phyloP scores from a whole-genome alignment of 64 coral and sea anemone species.

The Porites lutea region DNA sequence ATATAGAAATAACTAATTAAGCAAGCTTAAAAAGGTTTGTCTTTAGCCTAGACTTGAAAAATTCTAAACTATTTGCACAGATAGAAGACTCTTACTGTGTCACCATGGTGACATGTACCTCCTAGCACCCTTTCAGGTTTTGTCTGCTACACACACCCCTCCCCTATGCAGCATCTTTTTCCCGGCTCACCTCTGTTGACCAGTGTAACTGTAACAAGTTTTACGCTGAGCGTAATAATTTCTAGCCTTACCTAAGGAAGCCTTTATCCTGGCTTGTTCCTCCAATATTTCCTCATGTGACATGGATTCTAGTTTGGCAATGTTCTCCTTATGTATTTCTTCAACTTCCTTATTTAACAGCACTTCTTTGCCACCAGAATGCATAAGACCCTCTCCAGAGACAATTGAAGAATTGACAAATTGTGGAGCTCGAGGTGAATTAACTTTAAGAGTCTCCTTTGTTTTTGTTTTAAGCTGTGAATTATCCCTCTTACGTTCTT shows the following conservation, averaged over 20 bases:
- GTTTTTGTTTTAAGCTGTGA: not conserved
- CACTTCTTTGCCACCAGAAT: not conserved
- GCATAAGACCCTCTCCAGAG: conserved; percentile 46
- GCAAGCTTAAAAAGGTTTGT: too few relatives aligned
- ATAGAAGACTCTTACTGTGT: too few relatives aligned
- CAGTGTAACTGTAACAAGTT: not conserved
- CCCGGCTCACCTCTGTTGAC: too few relatives aligned
- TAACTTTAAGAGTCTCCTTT: not conserved
- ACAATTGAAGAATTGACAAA: conserved; percentile 39
- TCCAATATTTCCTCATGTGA: conserved; percentile 92
- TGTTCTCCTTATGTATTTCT: conserved; percentile 90
- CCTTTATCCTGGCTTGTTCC: conserved; percentile 78
- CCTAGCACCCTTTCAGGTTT: too few relatives aligned
- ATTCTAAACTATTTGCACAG: too few relatives aligned
- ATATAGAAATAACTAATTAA: too few relatives aligned
- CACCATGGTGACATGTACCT: too few relatives aligned
- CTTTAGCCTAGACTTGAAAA: too few relatives aligned
- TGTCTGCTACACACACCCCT: too few relatives aligned
- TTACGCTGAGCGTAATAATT: not conserved
- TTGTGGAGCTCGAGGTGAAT: not conserved
- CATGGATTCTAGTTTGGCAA: conserved; percentile 71
- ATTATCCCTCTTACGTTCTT: not conserved
- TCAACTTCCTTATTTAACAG: conserved; percentile 50
- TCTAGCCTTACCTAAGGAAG: conserved; percentile 70
- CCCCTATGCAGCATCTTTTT: too few relatives aligned